Evolutionary conservation across 2,113 vertebrate species (phyloP).

Genomic region (Myiozetetes cayanensis): DNA sequence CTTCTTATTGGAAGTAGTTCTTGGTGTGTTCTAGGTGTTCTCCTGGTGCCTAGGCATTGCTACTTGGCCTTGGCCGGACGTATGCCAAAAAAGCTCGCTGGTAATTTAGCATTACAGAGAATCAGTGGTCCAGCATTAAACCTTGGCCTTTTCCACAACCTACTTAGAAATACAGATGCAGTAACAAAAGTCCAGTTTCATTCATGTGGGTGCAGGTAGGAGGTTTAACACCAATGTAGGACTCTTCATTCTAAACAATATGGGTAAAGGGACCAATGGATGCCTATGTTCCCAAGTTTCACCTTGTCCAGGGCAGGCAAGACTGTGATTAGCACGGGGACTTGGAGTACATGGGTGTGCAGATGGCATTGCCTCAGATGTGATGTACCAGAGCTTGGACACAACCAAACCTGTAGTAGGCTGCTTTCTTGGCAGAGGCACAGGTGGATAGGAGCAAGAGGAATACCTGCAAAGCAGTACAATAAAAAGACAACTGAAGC

Average conservation of each 20-base stretch:
- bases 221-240: neutral
- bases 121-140: neutral
- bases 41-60: neutral
- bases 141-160: neutral
- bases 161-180: neutral
- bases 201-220: neutral
- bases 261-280: neutral
- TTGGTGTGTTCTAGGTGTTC: neutral
- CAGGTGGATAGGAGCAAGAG: neutral
- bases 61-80: neutral
- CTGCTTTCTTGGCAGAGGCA: neutral
- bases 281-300: fast-evolving
- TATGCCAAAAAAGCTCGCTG: neutral
- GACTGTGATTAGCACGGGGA: neutral
- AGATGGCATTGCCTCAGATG: neutral
- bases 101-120: neutral
- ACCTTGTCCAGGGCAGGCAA: neutral
- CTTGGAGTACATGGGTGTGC: neutral
- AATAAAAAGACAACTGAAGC: neutral
- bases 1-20: neutral
- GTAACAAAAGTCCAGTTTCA: neutral
- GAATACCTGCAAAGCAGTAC: neutral
- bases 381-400: neutral
- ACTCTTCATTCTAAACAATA: neutral
- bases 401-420: neutral